Evolutionary conservation across 35 echinoderm and acorn worm species (phyloP).

Genomic region (Lytechinus pictus): DNA sequence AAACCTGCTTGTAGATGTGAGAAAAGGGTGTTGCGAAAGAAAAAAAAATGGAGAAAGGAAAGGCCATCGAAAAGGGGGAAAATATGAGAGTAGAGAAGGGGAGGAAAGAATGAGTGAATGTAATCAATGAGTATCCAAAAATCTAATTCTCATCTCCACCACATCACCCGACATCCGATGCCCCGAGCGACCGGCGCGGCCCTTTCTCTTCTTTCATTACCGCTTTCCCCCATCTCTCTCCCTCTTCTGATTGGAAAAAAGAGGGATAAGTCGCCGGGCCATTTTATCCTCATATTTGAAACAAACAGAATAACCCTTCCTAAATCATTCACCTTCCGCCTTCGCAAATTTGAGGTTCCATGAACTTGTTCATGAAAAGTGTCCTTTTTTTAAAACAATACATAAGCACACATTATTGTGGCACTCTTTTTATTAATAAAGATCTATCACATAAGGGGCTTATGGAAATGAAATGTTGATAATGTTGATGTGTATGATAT

Average conservation of each 20-base stretch:
- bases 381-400: neutral
- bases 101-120: neutral
- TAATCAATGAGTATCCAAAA: constrained; percentile 30
- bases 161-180: constrained; percentile 1
- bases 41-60: neutral
- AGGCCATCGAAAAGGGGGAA: neutral
- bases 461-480: neutral
- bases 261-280: neutral
- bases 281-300: neutral
- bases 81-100: neutral
- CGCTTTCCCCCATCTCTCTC: neutral
- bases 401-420: neutral
- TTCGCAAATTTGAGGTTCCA: neutral
- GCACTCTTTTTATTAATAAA: neutral
- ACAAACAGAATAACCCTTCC: neutral
- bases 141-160: constrained; percentile 37
- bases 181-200: neutral
- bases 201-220: constrained; percentile 35
- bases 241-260: neutral
- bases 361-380: neutral
- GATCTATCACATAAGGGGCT: neutral
- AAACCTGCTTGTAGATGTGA: neutral
- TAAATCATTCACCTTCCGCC: constrained; percentile 2
- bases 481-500: neutral
- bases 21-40: neutral